Evolutionary conservation across 2,797 vertebrate species (phyloP).

Genomic region (Neosilurus mollespiculum): DNA sequence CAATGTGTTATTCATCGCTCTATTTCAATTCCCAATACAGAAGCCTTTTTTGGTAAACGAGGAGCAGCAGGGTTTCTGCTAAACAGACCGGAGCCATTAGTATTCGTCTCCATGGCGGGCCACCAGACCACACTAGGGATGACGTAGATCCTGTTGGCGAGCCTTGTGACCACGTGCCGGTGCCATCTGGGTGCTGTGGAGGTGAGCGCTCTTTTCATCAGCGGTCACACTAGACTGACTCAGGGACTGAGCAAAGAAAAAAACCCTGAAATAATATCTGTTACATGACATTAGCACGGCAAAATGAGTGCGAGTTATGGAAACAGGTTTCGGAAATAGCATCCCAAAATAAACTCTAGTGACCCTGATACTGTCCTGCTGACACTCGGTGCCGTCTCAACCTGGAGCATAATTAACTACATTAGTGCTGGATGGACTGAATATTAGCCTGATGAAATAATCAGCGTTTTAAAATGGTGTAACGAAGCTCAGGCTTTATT

Average conservation of each 20-base stretch:
- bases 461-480: constrained; percentile 8
- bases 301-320: background rate
- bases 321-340: background rate
- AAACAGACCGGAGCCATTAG: constrained; percentile 18
- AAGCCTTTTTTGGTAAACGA: constrained; percentile 1
- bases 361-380: background rate
- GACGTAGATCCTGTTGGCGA: constrained; percentile 21
- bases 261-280: background rate
- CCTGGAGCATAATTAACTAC: background rate
- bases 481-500: constrained; percentile 29
- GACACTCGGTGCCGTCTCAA: background rate
- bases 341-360: background rate
- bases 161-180: constrained; percentile 16
- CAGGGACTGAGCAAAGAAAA: background rate
- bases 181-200: constrained; percentile 28
- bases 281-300: background rate
- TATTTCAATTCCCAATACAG: background rate
- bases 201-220: constrained; percentile 12
- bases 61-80: constrained; percentile 19
- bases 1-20: background rate
- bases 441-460: background rate
- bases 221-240: background rate
- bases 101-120: background rate
- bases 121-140: constrained; percentile 14
- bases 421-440: background rate